Conservation (phyloP, 2,888 invertebrate species). For the Alcis repandata region DNA sequence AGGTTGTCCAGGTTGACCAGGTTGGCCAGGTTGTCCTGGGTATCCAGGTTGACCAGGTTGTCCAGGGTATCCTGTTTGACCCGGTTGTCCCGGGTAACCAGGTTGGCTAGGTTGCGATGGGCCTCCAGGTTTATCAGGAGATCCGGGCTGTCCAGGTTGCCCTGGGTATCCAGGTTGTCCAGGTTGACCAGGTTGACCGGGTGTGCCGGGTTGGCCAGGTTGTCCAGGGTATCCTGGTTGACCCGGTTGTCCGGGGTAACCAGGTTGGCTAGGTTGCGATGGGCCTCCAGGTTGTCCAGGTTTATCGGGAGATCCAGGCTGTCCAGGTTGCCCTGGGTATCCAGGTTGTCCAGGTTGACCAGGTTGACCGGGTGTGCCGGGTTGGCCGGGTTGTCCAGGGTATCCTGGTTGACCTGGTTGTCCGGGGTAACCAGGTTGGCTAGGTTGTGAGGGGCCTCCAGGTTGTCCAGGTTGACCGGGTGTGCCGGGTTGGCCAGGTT, state of each 20-base stretch:
- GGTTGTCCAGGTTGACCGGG: slow-evolving; percentile 54
- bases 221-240: slow-evolving; percentile 44
- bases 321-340: slow-evolving; percentile 51
- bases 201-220: slow-evolving; percentile 52
- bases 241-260: slow-evolving; percentile 50
- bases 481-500: slow-evolving; percentile 48
- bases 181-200: slow-evolving; percentile 50
- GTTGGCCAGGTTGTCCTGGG: slow-evolving; percentile 15
- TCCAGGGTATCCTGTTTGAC: slow-evolving; percentile 41
- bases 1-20: slow-evolving; percentile 47
- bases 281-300: slow-evolving; percentile 63
- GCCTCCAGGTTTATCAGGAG: slow-evolving; percentile 53
- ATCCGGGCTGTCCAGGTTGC: slow-evolving; percentile 48
- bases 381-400: slow-evolving; percentile 39
- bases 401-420: slow-evolving; percentile 45
- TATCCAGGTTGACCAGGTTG: slow-evolving; percentile 44
- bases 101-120: slow-evolving; percentile 29
- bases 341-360: slow-evolving; percentile 52
- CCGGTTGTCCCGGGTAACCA: slow-evolving; percentile 35
- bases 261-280: slow-evolving; percentile 43
- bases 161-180: slow-evolving; percentile 59
- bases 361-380: slow-evolving; percentile 48
- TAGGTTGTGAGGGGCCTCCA: slow-evolving; percentile 53
- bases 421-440: slow-evolving; percentile 52
- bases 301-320: slow-evolving; percentile 4